Base-by-base conservation (phyloP, 1,140 invertebrate genomes). In the Pseudomyrmex concolor region DNA sequence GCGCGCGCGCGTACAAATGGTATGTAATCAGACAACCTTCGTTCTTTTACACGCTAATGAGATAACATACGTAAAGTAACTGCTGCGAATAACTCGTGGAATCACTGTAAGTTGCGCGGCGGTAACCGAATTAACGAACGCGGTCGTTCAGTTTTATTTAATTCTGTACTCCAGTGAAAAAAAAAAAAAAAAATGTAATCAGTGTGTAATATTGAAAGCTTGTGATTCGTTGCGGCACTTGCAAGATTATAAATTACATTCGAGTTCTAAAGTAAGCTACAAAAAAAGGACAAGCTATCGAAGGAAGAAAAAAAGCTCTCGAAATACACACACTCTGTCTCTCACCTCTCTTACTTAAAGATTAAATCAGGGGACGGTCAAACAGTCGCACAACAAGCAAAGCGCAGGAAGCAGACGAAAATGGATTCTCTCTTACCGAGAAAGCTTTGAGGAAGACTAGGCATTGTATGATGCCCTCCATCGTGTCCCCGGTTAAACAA, bases 391-490 rank as follows among this genome's bases (percentile, higher is more conserved):
- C 12, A 12, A 43, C 3, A 12, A 34, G 12, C n/a, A 48, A 12
- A n/a, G 9, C 12, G 19, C 15, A 17, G 51, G 22, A 22, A 4
- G 10, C 34, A 55, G 0, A 60, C 2, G 13, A 8, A 17, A 54
- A 50, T 9, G 48, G 10, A 45, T 63, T 34, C 34, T 34, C 7
- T 95, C 97, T 97, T 96, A 98, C 97, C 97, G 97, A 97, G 92
- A 98, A 98, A 48, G 97, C 97, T 94, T 98, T 98, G 91, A 98
- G 96, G 94, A 98, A 98, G 88, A 98, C 97, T 88, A 98, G 95
- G 94, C 97, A 98, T 95, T 98, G 97, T 93, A 98, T 98, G 90
- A 98, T 98, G 87, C 97, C 97, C 91, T 98, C 97, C 97, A 98
- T 98, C 66, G 97, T 98, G 94, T 98, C 97, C 48, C 97, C 97